Percentiles rank a stretch among this genome's conserved stretches.
phyloP scores from a whole-genome alignment of 1,140 invertebrate species.

The Apocrypta bakeri region DNA sequence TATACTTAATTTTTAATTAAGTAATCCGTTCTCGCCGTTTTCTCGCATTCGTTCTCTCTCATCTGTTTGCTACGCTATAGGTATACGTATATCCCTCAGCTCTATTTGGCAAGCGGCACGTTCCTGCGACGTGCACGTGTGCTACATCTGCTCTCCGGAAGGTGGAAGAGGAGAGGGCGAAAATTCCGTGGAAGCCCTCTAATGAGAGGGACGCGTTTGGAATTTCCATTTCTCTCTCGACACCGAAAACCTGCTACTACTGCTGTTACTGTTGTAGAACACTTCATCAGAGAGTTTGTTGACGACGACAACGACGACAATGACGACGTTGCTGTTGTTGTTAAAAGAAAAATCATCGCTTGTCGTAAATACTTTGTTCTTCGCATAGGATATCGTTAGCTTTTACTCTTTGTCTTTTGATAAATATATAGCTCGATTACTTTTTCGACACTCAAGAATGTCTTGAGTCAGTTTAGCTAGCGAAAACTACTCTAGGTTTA shows the following conservation, averaged over 20 bases:
- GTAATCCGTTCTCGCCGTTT: neutral
- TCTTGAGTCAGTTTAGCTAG: neutral
- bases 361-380: neutral
- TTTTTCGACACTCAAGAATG: neutral
- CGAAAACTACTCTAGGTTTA: neutral
- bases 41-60: neutral
- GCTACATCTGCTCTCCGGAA: constrained; percentile 14
- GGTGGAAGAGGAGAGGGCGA: constrained; percentile 12
- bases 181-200: constrained; percentile 38
- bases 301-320: too few relatives aligned
- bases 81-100: neutral
- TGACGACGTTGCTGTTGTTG: neutral
- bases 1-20: constrained; percentile 44
- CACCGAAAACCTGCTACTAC: neutral
- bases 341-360: neutral
- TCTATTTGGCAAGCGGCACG: constrained; percentile 32
- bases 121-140: constrained; percentile 28
- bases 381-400: constrained; percentile 14
- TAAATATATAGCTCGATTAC: neutral
- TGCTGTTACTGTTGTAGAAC: neutral
- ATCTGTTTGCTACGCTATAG: too few relatives aligned
- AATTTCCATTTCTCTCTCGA: constrained; percentile 38
- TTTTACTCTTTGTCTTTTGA: neutral
- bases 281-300: neutral
- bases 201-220: constrained; percentile 38